A percentile compares a stretch with the other conserved stretches of the same genome.
phyloP scores from a whole-genome alignment of 2,797 vertebrate species.

The Falco novaeseelandiae region DNA sequence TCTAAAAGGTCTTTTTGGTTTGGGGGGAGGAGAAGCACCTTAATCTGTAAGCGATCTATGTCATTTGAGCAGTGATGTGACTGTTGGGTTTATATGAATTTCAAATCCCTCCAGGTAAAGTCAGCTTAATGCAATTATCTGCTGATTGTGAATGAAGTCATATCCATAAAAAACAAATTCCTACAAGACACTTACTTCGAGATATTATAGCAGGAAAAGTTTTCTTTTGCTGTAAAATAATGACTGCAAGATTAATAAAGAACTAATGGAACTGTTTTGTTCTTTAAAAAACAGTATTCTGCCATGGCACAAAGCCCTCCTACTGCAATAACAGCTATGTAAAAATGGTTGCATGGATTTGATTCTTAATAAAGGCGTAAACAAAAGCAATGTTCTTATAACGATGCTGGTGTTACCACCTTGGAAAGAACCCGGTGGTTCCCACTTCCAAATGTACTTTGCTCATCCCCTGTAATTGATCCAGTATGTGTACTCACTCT shows the following conservation, averaged over 20 bases:
- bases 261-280: neutral
- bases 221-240: neutral
- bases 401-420: neutral
- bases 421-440: neutral
- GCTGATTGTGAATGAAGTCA: neutral
- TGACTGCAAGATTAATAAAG: neutral
- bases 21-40: neutral
- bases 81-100: neutral
- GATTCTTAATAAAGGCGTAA: neutral
- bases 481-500: neutral
- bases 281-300: neutral
- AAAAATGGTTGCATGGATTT: neutral
- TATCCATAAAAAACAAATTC: neutral
- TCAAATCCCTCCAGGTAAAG: neutral
- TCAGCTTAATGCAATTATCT: neutral
- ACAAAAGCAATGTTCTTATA: neutral
- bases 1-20: neutral
- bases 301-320: neutral
- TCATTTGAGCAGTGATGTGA: neutral
- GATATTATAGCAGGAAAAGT: neutral
- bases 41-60: neutral
- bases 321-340: accelerated
- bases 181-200: neutral
- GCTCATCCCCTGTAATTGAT: neutral
- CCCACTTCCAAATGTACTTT: neutral